These are phyloP conservation scores for Paralichthys olivaceus DNA, from an alignment of 2,113 vertebrate genomes.

Conservation along the genomic window DNA sequence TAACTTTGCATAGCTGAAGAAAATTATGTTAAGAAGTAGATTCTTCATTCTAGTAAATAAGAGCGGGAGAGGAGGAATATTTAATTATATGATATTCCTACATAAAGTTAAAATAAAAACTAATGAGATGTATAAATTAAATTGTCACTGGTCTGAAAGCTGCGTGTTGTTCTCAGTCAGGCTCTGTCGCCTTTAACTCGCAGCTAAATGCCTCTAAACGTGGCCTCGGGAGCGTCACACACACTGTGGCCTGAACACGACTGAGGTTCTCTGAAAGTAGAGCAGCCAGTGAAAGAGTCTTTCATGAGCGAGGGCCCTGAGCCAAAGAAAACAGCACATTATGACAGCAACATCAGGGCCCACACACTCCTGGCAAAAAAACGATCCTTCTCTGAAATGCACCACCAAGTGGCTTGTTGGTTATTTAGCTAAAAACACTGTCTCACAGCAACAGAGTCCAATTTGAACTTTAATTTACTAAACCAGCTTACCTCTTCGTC, in stretches of 20 bases:
- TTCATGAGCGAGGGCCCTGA: conserved; percentile 57
- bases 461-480: not conserved
- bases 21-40: no score
- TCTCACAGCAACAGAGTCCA: not conserved
- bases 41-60: not conserved
- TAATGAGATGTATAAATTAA: not conserved
- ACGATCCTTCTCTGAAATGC: not conserved
- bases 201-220: conserved; percentile 18
- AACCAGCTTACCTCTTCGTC: conserved; percentile 60
- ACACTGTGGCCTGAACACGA: conserved; percentile 19
- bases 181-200: not conserved
- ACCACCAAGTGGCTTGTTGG: not conserved
- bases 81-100: no score
- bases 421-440: not conserved
- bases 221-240: conserved; percentile 18
- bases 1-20: no score
- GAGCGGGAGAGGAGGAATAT: not conserved
- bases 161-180: not conserved
- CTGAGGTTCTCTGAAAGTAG: conserved; percentile 36
- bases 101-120: no score
- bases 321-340: conserved; percentile 58
- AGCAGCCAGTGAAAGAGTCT: conserved; percentile 65
- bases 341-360: conserved; percentile 34
- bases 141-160: not conserved
- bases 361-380: conserved; percentile 5